Percentiles rank a stretch among this genome's conserved stretches.
phyloP scores from a whole-genome alignment of 2,797 vertebrate species.

The Nyctalus aviator region DNA sequence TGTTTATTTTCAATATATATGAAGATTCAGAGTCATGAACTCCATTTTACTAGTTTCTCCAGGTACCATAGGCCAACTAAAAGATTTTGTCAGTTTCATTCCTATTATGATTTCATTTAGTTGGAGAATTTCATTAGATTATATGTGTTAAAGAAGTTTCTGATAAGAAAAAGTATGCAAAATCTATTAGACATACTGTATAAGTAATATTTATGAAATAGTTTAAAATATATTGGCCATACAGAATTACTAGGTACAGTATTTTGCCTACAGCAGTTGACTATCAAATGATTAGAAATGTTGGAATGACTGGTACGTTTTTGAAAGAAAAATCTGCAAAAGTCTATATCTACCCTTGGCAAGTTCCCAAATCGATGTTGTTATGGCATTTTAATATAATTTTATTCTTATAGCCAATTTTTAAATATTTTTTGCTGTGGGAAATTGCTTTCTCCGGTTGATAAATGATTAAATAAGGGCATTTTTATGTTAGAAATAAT shows the following conservation, averaged over 20 bases:
- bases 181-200: conserved; percentile 74
- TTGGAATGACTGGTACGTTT: conserved; percentile 53
- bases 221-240: conserved; percentile 64
- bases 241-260: conserved; percentile 49
- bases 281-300: conserved; percentile 72
- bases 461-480: conserved; percentile 58
- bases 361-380: conserved; percentile 59
- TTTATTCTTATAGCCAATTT: conserved; percentile 76
- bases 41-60: conserved; percentile 62
- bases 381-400: conserved; percentile 77
- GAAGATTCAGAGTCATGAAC: conserved; percentile 63
- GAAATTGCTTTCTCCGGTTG: conserved; percentile 72
- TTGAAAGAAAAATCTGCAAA: conserved; percentile 70
- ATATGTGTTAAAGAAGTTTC: conserved; percentile 67
- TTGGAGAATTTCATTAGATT: conserved; percentile 76
- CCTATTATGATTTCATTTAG: conserved; percentile 76
- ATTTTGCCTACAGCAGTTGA: conserved; percentile 68
- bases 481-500: conserved; percentile 71
- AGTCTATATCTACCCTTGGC: conserved; percentile 56
- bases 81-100: conserved; percentile 76
- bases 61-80: conserved; percentile 64
- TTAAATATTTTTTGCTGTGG: conserved; percentile 68
- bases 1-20: conserved; percentile 73
- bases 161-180: conserved; percentile 75
- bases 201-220: conserved; percentile 69